Evolutionary conservation across 1,140 invertebrate genomes (phyloP).

Genomic region (Drosophila littoralis): DNA sequence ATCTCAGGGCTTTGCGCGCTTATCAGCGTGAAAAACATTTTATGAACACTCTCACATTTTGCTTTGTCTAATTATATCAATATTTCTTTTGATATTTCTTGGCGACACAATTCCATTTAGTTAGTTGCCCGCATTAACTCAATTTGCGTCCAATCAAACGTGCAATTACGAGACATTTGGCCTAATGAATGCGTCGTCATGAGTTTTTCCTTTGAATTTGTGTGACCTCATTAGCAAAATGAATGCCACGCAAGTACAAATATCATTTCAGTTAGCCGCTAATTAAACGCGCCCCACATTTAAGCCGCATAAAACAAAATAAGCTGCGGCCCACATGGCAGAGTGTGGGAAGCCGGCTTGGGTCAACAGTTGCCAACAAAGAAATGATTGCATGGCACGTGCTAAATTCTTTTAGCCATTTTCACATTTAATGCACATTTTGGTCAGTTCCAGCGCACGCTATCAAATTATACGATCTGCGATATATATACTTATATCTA

Average conservation of each 20-base stretch:
- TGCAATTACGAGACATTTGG: conserved; percentile 16
- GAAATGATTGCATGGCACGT: conserved; percentile 71
- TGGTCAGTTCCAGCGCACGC: conserved; percentile 54
- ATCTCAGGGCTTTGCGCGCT: conserved; percentile 15
- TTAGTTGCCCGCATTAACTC: neutral
- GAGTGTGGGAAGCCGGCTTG: too few species aligned
- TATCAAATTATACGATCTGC: conserved; percentile 68
- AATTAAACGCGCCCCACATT: conserved; percentile 33
- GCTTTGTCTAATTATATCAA: neutral
- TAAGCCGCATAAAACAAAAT: conserved; percentile 25
- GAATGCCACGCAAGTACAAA: conserved; percentile 34
- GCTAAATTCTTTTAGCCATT: conserved; percentile 69
- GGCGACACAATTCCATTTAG: neutral
- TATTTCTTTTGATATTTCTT: neutral
- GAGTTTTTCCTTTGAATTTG: conserved; percentile 15
- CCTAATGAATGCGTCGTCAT: conserved; percentile 24
- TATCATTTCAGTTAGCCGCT: conserved; percentile 41
- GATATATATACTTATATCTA: conserved; percentile 42
- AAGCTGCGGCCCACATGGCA: neutral
- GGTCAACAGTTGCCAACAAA: neutral
- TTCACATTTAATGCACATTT: conserved; percentile 54
- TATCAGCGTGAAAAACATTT: neutral
- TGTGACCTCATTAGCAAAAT: conserved; percentile 44
- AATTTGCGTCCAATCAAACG: neutral
- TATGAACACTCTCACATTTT: neutral